These are phyloP conservation scores for Metaphire vulgaris DNA, from an alignment of 1,140 invertebrate species.

Conservation along the genomic window DNA sequence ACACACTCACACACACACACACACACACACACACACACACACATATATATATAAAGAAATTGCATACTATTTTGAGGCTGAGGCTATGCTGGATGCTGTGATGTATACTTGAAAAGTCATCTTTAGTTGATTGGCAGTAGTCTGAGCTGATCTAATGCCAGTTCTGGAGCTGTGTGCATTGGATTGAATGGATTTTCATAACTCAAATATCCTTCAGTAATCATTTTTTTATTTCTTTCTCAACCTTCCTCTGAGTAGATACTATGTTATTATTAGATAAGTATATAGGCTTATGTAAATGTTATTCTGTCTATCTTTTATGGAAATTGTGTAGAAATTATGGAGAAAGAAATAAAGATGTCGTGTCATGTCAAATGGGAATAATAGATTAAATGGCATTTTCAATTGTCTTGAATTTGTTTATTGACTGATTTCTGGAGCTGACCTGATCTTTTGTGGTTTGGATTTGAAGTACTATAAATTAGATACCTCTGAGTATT, in stretches of 20 bases:
- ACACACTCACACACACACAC: neutral
- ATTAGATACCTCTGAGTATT: too few relatives aligned
- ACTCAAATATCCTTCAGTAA: neutral
- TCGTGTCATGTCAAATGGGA: too few relatives aligned
- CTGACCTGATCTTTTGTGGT: too few relatives aligned
- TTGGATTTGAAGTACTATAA: too few relatives aligned
- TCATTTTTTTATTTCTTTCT: too few relatives aligned
- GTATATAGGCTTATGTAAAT: slow-evolving; percentile 80
- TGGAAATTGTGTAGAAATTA: slow-evolving; percentile 75
- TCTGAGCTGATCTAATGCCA: neutral
- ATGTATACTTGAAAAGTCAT: neutral
- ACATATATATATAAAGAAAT: neutral
- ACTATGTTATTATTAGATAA: too few relatives aligned
- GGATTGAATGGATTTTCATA: neutral
- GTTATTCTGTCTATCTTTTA: slow-evolving; percentile 99
- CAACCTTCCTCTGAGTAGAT: too few relatives aligned
- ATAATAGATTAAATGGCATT: too few relatives aligned
- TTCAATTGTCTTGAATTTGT: too few relatives aligned
- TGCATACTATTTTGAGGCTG: neutral
- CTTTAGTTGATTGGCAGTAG: neutral
- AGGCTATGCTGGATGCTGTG: neutral
- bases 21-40: slow-evolving; percentile 6
- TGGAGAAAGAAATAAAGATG: too few relatives aligned
- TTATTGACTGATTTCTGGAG: too few relatives aligned
- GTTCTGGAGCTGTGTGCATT: neutral